Evolutionary conservation across 2,888 invertebrate species (phyloP).

Genomic region (Caenorhabditis panamensis): DNA sequence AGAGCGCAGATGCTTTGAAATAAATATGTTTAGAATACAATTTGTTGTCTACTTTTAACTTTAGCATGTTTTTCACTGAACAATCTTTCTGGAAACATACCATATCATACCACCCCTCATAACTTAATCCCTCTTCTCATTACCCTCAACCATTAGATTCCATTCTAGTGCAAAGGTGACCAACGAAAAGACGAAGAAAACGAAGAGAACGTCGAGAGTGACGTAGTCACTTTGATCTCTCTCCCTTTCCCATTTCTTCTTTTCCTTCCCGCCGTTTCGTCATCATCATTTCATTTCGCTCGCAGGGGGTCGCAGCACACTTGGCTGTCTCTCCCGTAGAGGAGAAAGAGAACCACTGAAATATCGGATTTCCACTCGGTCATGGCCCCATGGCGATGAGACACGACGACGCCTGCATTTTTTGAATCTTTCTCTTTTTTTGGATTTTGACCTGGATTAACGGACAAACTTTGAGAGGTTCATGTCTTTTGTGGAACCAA

Average conservation of each 20-base stretch:
- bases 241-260: slow-evolving; percentile 12
- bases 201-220: slow-evolving; percentile 16
- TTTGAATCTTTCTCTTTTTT: neutral
- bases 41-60: too few relatives aligned
- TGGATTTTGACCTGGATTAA: neutral
- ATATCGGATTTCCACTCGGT: slow-evolving; percentile 49
- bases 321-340: slow-evolving; percentile 4
- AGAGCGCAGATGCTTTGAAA: too few relatives aligned
- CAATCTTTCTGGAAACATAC: too few relatives aligned
- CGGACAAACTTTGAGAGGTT: neutral
- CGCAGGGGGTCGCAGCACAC: slow-evolving; percentile 40
- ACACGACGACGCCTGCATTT: neutral
- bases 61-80: too few relatives aligned
- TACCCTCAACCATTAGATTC: too few relatives aligned
- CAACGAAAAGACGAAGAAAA: neutral
- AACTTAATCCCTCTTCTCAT: too few relatives aligned
- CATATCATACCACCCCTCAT: too few relatives aligned
- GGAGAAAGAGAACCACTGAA: slow-evolving; percentile 11
- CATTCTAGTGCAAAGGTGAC: slow-evolving; percentile 2
- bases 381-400: slow-evolving; percentile 24
- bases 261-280: slow-evolving; percentile 33
- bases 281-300: slow-evolving; percentile 43
- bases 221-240: slow-evolving; percentile 35
- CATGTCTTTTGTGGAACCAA: too few relatives aligned
- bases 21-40: too few relatives aligned